Conservation (phyloP, 2,888 invertebrate genomes). For the Stomorhina lunata region DNA sequence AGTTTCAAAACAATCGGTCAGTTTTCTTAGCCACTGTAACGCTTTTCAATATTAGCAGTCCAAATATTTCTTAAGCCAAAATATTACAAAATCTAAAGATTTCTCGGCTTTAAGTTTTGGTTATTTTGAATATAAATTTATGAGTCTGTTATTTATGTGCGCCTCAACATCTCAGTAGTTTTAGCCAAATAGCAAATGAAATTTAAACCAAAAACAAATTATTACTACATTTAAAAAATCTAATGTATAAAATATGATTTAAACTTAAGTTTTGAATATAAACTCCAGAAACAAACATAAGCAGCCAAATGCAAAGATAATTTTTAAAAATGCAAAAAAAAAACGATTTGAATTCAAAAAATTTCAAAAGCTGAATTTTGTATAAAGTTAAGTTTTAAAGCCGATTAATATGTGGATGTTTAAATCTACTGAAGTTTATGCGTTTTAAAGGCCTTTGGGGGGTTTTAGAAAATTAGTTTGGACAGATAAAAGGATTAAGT, state of each 20-base stretch:
- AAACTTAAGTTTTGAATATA: not conserved
- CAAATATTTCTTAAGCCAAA: not conserved
- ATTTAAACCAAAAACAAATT: constrained; percentile 32
- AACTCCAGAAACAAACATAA: not conserved
- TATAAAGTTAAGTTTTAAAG: not conserved
- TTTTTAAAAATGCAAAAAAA: not conserved
- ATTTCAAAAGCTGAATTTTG: not conserved
- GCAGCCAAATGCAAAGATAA: constrained; percentile 1
- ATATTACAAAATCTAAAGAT: constrained; percentile 47
- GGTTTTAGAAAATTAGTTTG: not conserved
- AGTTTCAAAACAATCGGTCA: no score
- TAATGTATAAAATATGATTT: constrained; percentile 35
- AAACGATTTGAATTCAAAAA: not conserved
- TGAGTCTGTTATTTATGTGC: constrained; percentile 32
- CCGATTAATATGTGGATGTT: constrained; percentile 21
- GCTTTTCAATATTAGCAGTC: no score
- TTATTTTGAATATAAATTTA: not conserved
- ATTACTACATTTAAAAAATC: constrained; percentile 24
- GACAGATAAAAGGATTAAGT: constrained; percentile 7
- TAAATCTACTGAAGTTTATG: not conserved
- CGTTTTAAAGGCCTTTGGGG: constrained; percentile 4
- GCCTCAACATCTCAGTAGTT: constrained; percentile 40
- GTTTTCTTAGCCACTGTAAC: no score
- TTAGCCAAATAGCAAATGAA: constrained; percentile 18
- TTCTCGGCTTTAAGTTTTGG: not conserved